phyloP scores from a whole-genome alignment of 2,797 vertebrate genomes.

The Malacoraja senta region DNA sequence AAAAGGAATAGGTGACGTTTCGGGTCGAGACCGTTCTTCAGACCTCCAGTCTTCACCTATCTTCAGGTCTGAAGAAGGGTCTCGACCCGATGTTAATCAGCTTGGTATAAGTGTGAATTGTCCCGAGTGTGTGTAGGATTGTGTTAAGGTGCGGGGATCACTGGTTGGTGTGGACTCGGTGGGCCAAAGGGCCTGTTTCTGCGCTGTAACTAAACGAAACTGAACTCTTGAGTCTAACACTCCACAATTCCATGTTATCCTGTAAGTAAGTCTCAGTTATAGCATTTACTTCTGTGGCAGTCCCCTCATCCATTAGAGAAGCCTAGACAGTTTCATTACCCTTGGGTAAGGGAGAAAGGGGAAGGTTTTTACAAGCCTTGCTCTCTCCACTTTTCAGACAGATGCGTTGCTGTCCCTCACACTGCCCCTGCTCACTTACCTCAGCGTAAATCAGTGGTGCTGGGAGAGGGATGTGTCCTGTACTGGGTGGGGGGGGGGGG shows the following conservation, averaged over 20 bases:
- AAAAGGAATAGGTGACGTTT: too few species aligned
- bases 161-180: too few species aligned
- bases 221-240: not conserved
- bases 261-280: not conserved
- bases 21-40: too few species aligned
- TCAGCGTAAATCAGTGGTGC: not conserved
- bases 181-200: too few species aligned
- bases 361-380: not conserved
- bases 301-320: not conserved
- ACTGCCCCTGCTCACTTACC: not conserved
- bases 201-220: too few species aligned
- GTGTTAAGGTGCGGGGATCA: too few species aligned
- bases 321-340: not conserved
- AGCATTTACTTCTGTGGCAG: not conserved
- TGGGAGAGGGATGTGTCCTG: not conserved
- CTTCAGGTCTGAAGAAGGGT: too few species aligned
- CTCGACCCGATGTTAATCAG: too few species aligned
- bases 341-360: not conserved
- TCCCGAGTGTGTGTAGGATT: too few species aligned
- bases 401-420: not conserved
- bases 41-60: too few species aligned
- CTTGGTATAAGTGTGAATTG: too few species aligned
- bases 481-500: not conserved
- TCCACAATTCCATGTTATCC: not conserved
- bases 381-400: not conserved